Evolutionary conservation across 2,888 invertebrate species (phyloP), one percentile per base, ranked within the genome.

Genomic region (Pseudolycoriella hygida): DNA sequence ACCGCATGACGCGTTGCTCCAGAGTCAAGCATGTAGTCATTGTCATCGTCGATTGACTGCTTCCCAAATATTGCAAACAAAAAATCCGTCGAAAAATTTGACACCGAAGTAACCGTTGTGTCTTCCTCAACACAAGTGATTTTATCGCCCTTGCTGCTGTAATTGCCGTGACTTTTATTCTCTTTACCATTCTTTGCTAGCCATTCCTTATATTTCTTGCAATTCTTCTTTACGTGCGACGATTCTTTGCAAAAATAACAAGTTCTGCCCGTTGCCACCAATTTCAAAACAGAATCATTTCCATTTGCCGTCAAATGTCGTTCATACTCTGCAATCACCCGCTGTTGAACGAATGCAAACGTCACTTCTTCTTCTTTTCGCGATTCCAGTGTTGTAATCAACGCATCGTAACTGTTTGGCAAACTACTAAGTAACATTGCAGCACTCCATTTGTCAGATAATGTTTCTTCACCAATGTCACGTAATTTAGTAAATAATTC

Each of bases 291-390:
- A 6, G 25, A 25, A 25, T 25, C 25, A 4, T 25, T 25, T 25
- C 5, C 4, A 25, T n/a, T n/a, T n/a, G n/a, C n/a, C n/a, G n/a
- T n/a, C n/a, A n/a, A n/a, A n/a, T n/a, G n/a, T n/a, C 25, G 25
- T 25, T 25, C 25, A 25, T 31, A 14, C 17, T 42, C 42, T 8
- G 25, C 44, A 30, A 38, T 42, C 2, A 45, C 8, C 15, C 39
- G 34, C 6, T 15, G 3, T 31, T 30, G 14, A 5, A 47, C 47
- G 2, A 45, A 15, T 6, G 14, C 1, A 8, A 44, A 31, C 10
- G 25, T 47, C 11, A 47, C n/a, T 3, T 47, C 47, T 2, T 42
- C 42, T 39, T 37, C 37, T 3, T 17, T 18, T 12, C 41, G 37
- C 3, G 42, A 14, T 42, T 19, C 12, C 17, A 42, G 31, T 17